A percentile compares a stretch with the other conserved stretches of the same genome.
Evolutionary conservation across 2,113 vertebrate genomes (phyloP).

Genomic region (Syngnathus scovelli): DNA sequence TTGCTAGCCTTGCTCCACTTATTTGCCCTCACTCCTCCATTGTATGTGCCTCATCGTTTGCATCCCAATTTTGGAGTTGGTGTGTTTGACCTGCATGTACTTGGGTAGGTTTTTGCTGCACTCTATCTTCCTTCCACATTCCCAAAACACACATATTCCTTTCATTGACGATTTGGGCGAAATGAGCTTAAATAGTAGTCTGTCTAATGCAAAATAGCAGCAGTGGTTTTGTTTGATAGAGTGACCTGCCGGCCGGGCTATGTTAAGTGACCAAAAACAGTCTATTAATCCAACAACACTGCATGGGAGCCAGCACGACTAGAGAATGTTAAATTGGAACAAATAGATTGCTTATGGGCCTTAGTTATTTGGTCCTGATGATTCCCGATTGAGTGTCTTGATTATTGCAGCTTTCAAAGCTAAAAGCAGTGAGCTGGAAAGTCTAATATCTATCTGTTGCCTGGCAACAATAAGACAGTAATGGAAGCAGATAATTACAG

Average conservation of each 20-base stretch:
- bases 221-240: not conserved
- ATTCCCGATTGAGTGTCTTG: not conserved
- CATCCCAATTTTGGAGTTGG: not conserved
- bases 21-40: too few species aligned
- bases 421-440: conserved; percentile 1
- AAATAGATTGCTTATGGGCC: conserved; percentile 5
- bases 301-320: not conserved
- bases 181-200: not conserved
- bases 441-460: conserved; percentile 8
- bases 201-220: not conserved
- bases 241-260: not conserved
- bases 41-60: not conserved
- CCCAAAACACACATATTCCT: not conserved
- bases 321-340: not conserved
- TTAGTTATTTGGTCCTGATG: conserved; percentile 2
- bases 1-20: too few species aligned
- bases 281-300: not conserved
- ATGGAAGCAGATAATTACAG: conserved; percentile 4
- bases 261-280: not conserved
- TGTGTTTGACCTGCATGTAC: not conserved
- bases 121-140: not conserved
- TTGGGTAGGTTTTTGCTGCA: too few species aligned
- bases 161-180: too few species aligned
- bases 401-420: not conserved
- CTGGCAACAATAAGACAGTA: conserved; percentile 3